Evolutionary conservation across 2,113 vertebrate genomes (phyloP).

Genomic region (Talpa occidentalis): DNA sequence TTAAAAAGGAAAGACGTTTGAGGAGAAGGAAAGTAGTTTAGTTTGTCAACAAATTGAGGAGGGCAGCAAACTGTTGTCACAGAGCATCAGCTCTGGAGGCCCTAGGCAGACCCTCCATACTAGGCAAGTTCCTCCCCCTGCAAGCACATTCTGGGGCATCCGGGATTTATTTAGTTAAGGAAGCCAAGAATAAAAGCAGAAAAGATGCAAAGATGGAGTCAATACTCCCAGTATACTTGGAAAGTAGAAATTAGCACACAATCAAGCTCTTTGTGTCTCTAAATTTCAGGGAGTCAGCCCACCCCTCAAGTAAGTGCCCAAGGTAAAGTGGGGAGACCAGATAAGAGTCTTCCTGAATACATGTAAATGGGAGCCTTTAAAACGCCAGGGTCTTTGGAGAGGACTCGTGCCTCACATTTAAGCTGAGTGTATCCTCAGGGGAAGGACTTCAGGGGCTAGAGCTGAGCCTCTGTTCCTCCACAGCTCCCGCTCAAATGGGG

Average conservation of each 20-base stretch:
- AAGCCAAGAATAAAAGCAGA: background rate
- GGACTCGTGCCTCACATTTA: accelerated
- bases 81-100: background rate
- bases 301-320: background rate
- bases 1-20: no score
- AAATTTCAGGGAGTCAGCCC: background rate
- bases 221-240: background rate
- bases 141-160: no score
- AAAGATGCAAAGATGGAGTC: background rate
- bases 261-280: background rate
- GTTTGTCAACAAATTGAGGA: no score
- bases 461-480: background rate
- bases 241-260: background rate
- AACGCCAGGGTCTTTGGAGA: no score
- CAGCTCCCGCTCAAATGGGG: no score
- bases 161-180: background rate
- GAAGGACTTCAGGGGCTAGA: background rate
- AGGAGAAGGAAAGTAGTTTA: no score
- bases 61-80: no score
- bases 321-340: background rate
- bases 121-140: background rate
- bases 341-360: background rate
- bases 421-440: background rate
- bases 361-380: background rate
- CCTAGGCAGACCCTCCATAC: no score